Conservation (phyloP, 2,888 invertebrate species). For the Steinernema carpocapsae region DNA sequence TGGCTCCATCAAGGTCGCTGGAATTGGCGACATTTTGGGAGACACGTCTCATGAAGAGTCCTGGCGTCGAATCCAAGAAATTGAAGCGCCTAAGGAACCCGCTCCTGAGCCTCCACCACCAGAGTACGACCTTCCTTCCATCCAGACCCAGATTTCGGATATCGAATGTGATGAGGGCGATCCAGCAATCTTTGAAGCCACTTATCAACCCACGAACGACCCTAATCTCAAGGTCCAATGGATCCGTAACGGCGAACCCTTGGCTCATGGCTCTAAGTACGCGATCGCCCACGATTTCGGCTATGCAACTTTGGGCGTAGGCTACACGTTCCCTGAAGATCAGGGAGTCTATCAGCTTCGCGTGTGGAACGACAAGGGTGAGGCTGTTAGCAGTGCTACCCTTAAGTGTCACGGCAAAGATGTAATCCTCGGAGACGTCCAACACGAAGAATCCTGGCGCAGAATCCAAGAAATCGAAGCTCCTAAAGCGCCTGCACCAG, state of each 20-base stretch:
- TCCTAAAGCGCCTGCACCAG: slow-evolving; percentile 46
- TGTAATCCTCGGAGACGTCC: slow-evolving; percentile 54
- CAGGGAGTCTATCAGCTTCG: slow-evolving; percentile 92
- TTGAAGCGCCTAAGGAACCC: slow-evolving; percentile 74
- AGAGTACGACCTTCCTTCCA: slow-evolving; percentile 70
- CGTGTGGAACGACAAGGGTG: slow-evolving; percentile 86
- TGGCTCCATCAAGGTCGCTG: slow-evolving; percentile 81
- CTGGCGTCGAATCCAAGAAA: slow-evolving; percentile 80
- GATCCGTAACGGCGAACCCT: slow-evolving; percentile 67
- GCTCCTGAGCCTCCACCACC: slow-evolving; percentile 51
- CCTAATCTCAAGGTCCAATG: slow-evolving; percentile 77
- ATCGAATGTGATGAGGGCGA: slow-evolving; percentile 79
- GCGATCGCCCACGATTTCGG: slow-evolving; percentile 95
- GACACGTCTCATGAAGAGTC: slow-evolving; percentile 92
- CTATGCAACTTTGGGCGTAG: slow-evolving; percentile 86
- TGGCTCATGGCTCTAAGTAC: slow-evolving; percentile 67
- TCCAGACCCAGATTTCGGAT: slow-evolving; percentile 86
- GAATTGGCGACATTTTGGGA: slow-evolving; percentile 73
- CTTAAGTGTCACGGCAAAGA: slow-evolving; percentile 71
- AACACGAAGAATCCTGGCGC: slow-evolving; percentile 86
- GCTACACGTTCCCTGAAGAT: slow-evolving; percentile 82
- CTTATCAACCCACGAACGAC: slow-evolving; percentile 90
- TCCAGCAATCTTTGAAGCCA: slow-evolving; percentile 89
- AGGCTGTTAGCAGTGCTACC: slow-evolving; percentile 92
- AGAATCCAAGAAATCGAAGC: slow-evolving; percentile 75